Base-by-base conservation (phyloP, 1,140 invertebrate species). In the Hyphantria cunea region DNA sequence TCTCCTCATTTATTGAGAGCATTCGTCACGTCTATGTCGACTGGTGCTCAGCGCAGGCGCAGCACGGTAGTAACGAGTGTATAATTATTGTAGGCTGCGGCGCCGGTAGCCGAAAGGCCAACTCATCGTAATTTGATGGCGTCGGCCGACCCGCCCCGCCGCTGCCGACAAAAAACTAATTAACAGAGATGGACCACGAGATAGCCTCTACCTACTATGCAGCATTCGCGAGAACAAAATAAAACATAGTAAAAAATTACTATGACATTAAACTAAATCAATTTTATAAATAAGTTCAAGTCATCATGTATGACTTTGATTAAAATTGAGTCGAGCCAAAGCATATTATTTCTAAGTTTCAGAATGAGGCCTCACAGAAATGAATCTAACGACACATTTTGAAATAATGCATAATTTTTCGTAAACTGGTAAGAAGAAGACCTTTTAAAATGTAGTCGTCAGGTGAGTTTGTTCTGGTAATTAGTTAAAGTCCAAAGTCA, bases 111-210 rank as follows among this genome's bases (percentile, higher is more conserved):
- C 80, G 82, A 86, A 86, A 81, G 78, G 78, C 82, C 84, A 80
- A 90, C 85, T 90, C 87, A 88, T 89, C 85, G 84, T 89, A 89
- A 89, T 88, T 89, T 89, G 86, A 88, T 86, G 86, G 84, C 86
- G 84, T 86, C 84, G 75, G 78, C 66, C 74, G 82, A 51, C 78
- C 78, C 77, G 73, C 80, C 84, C 80, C 68, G 66, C 70, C 64
- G 64, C 61, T 58, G 52, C 66, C 60, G 31, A 88, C 81, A 90
- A 88, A 90, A 88, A 90, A 90, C 87, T 90, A 90, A 90, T 90
- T 90, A 90, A 90, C 85, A 80, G 74, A 82, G 80, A 82, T 76
- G 83, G 71, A 80, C 70, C 69, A 64, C 69, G 59, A 67, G 65
- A 66, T 66, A 66, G 68, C 66, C 66, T 69, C 66, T 63, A 70